Conservation (phyloP, 2,888 invertebrate species). For the Agonopterix heracliana region DNA sequence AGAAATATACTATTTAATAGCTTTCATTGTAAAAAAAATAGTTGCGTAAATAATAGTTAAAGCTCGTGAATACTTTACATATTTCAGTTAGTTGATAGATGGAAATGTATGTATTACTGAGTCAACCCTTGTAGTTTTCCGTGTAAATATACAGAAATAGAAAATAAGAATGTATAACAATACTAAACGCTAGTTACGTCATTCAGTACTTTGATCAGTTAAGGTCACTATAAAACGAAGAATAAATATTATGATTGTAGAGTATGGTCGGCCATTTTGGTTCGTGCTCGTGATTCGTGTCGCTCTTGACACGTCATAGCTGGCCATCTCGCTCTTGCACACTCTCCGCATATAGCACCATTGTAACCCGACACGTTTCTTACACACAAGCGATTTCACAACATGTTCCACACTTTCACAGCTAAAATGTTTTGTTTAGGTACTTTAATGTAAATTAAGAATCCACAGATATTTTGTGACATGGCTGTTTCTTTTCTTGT, state of each 20-base stretch:
- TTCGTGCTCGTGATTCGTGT: conserved; percentile 72
- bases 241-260: conserved; percentile 76
- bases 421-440: conserved; percentile 67
- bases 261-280: conserved; percentile 73
- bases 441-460: conserved; percentile 54
- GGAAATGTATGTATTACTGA: conserved; percentile 33
- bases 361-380: conserved; percentile 76
- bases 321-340: conserved; percentile 64
- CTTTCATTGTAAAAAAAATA: not conserved
- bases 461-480: conserved; percentile 71
- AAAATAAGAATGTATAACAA: conserved; percentile 38
- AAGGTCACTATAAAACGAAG: conserved; percentile 72
- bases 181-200: conserved; percentile 62
- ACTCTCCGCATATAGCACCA: conserved; percentile 76
- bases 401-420: conserved; percentile 75
- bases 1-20: not conserved
- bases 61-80: conserved; percentile 43
- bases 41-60: conserved; percentile 29
- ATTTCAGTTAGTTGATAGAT: conserved; percentile 22
- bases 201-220: conserved; percentile 72
- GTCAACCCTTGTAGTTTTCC: not conserved
- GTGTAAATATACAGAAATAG: conserved; percentile 6
- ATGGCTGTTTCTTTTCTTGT: conserved; percentile 69
- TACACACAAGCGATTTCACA: conserved; percentile 75
- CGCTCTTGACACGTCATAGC: conserved; percentile 69